Base-by-base conservation (phyloP, 2,888 invertebrate genomes). In the Melieria picta region DNA sequence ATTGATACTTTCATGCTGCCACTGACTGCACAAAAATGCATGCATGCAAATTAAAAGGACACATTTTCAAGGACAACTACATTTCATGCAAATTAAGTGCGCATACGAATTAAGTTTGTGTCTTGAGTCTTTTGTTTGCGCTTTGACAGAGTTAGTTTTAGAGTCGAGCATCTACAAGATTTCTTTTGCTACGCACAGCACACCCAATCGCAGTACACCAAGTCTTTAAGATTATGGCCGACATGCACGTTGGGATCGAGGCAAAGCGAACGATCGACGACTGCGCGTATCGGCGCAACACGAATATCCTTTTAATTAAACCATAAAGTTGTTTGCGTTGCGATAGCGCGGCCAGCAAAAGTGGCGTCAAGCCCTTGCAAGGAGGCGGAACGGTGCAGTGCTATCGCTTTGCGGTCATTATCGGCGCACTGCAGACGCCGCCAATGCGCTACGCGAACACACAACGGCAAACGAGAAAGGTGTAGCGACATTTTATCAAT, bases 271-370 rank as follows among this genome's bases (percentile, higher is more conserved):
- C 56, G 13, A 56, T 16, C n/a, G 4, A 30, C 30, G 30, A 30
- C 30, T n/a, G 1, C 9, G 5, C 4, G 43, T 66, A 66, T 66
- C 66, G 43, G 42, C 30, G 71, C 74, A 77, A 83, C 84, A 83
- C 77, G 83, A 81, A 82, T 84, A 83, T 83, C 83, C 83, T 83
- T 84, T 83, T 83, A 83, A 84, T 83, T 83, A 82, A 83, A 77
- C 79, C 82, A 77, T 82, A 79, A 76, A 79, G 77, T 62, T 69
- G 45, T 60, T 66, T 64, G 56, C n/a, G 10, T 4, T 46, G 45
- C 48, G 30, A 56, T 4, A 56, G 45, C 30, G 30, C 57, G 64
- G 55, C 57, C 48, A 65, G 9, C 46, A 65, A 52, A 65, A 52
- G 64, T 69, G 69, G 66, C 66, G 47, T 70, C 70, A 69, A 45